A percentile compares a stretch with the other conserved stretches of the same genome.
These are phyloP conservation scores for Staurois parvus DNA, from an alignment of 2,797 vertebrate genomes.

Conservation along the genomic window DNA sequence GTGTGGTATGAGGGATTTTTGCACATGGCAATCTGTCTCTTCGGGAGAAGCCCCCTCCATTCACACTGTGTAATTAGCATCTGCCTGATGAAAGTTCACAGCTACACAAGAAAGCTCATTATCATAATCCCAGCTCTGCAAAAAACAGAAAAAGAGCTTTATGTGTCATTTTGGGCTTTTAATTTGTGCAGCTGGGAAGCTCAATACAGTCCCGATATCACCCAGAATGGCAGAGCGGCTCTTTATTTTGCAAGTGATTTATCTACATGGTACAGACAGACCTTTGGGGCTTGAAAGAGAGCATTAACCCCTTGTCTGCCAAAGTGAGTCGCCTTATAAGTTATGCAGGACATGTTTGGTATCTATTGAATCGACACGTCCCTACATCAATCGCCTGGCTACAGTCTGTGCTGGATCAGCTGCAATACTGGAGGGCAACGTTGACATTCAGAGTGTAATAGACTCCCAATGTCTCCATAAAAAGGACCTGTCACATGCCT, in stretches of 20 bases:
- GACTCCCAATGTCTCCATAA: too few species aligned
- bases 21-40: constrained; percentile 1
- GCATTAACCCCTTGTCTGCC: neutral
- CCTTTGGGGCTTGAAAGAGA: too few species aligned
- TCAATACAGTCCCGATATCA: neutral
- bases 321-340: too few species aligned
- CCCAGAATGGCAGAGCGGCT: neutral
- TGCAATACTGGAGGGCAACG: too few species aligned
- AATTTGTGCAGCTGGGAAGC: constrained; percentile 36
- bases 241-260: neutral
- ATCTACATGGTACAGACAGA: neutral
- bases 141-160: neutral
- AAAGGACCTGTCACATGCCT: too few species aligned
- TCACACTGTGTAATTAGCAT: constrained; percentile 42
- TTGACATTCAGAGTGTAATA: too few species aligned
- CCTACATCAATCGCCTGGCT: too few species aligned
- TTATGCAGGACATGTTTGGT: too few species aligned
- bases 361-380: too few species aligned
- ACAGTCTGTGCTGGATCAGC: too few species aligned
- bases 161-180: neutral
- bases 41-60: neutral
- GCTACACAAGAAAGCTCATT: constrained; percentile 22
- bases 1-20: neutral
- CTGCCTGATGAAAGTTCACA: constrained; percentile 24
- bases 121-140: constrained; percentile 36